These are phyloP conservation scores for Drosophila hawaiiensis DNA, from an alignment of 2,888 invertebrate genomes.

Conservation along the genomic window DNA sequence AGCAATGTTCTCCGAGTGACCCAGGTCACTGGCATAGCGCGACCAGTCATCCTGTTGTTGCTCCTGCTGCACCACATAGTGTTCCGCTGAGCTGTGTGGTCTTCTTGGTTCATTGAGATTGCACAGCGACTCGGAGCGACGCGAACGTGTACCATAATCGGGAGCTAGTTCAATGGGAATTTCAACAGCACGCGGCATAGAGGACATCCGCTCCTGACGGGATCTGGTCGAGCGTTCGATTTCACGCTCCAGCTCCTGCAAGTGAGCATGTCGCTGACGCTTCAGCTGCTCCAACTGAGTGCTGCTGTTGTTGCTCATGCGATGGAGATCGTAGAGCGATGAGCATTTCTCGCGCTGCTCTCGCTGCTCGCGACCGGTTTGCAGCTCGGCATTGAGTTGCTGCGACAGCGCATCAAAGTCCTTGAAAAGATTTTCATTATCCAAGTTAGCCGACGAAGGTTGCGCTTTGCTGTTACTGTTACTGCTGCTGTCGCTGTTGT, in stretches of 20 bases:
- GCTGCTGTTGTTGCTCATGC: conserved; percentile 52
- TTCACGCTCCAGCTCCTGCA: conserved; percentile 76
- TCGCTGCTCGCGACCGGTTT: conserved; percentile 72
- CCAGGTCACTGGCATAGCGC: conserved; percentile 85
- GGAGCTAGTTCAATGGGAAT: conserved; percentile 73
- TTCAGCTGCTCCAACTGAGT: conserved; percentile 69
- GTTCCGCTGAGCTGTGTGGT: conserved; percentile 66
- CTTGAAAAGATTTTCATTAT: conserved; percentile 84
- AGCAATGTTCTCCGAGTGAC: conserved; percentile 84
- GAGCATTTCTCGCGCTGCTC: conserved; percentile 75
- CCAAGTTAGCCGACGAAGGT: conserved; percentile 62
- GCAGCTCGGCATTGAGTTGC: conserved; percentile 82
- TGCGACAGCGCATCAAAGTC: conserved; percentile 85
- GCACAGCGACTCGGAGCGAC: conserved; percentile 83
- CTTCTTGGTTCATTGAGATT: conserved; percentile 67
- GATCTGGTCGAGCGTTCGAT: conserved; percentile 78
- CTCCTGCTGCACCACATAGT: conserved; percentile 27
- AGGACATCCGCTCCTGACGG: conserved; percentile 64
- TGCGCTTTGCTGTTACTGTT: conserved; percentile 35
- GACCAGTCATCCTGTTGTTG: conserved; percentile 86
- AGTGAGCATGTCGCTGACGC: conserved; percentile 76
- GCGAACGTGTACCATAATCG: conserved; percentile 45
- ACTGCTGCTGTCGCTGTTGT: too few species aligned
- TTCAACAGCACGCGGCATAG: conserved; percentile 63
- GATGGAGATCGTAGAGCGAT: conserved; percentile 80